phyloP scores from a whole-genome alignment of 2,888 invertebrate species.

The Thumatha senex region DNA sequence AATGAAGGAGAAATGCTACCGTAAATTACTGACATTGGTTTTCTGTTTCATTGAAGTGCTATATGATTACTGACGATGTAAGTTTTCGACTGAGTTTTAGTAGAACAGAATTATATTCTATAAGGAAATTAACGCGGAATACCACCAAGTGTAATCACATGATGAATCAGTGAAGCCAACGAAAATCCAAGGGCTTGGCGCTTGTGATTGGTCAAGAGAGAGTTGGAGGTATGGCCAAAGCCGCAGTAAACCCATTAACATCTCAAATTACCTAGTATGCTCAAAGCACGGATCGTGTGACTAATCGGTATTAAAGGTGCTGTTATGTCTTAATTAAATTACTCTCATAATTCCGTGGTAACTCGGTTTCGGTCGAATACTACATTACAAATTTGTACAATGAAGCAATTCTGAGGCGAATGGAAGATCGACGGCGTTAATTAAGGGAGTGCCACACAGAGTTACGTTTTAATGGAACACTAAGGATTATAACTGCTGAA shows the following conservation, averaged over 20 bases:
- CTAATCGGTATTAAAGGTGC: constrained; percentile 80
- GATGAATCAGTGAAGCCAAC: constrained; percentile 69
- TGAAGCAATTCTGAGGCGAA: constrained; percentile 70
- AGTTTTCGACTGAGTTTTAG: constrained; percentile 31
- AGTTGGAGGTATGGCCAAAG: constrained; percentile 72
- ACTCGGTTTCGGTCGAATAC: constrained; percentile 69
- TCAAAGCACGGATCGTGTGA: constrained; percentile 77
- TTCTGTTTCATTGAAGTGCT: constrained; percentile 41
- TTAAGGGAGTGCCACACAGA: constrained; percentile 63
- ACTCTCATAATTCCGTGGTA: constrained; percentile 70
- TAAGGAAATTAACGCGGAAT: constrained; percentile 52
- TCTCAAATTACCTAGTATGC: constrained; percentile 79
- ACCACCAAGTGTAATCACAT: constrained; percentile 63
- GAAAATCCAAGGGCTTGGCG: constrained; percentile 47
- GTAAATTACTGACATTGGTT: constrained; percentile 37
- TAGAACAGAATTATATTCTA: constrained; percentile 35
- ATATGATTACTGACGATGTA: constrained; percentile 38
- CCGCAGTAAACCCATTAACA: constrained; percentile 73
- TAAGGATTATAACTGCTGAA: constrained; percentile 35
- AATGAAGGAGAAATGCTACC: constrained; percentile 32
- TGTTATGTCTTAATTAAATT: constrained; percentile 82
- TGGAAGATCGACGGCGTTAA: constrained; percentile 68
- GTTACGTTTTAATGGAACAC: constrained; percentile 46
- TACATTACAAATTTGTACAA: constrained; percentile 78
- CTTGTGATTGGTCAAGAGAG: constrained; percentile 66